These are phyloP conservation scores for Crypturellus tataupa DNA, from an alignment of 2,797 vertebrate species.

Conservation along the genomic window DNA sequence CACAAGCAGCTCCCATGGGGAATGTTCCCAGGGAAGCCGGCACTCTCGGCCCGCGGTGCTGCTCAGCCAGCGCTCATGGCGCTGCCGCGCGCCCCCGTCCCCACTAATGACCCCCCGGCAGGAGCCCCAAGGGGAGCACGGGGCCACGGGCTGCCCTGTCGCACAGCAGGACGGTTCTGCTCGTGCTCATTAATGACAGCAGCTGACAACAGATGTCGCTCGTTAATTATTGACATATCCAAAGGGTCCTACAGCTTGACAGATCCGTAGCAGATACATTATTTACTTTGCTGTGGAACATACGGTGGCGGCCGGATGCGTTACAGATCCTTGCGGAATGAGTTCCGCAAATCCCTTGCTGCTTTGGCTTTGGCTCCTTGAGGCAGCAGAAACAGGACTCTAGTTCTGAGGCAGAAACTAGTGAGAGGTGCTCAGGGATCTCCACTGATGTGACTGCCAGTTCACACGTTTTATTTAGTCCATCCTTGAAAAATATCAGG, in stretches of 20 bases:
- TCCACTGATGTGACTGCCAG: background rate
- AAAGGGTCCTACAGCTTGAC: constrained; percentile 43
- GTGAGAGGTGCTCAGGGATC: background rate
- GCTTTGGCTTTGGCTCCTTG: background rate
- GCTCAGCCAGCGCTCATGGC: too few relatives aligned
- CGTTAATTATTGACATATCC: constrained; percentile 64
- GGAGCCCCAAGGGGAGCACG: background rate
- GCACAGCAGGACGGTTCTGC: background rate
- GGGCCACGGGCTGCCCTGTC: background rate
- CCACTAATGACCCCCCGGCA: too few relatives aligned
- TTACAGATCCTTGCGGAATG: background rate
- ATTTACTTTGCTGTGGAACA: constrained; percentile 22
- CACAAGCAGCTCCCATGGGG: background rate
- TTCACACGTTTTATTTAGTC: background rate
- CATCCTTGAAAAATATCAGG: background rate
- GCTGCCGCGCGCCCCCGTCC: too few relatives aligned
- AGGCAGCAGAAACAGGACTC: background rate
- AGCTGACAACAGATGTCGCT: constrained; percentile 59
- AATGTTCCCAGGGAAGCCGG: background rate
- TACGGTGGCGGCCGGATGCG: constrained; percentile 9
- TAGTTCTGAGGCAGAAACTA: background rate
- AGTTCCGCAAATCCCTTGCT: background rate
- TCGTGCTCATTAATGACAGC: constrained; percentile 31
- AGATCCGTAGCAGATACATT: background rate
- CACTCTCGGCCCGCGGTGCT: too few relatives aligned